Evolutionary conservation across 2,113 vertebrate species (phyloP).

Genomic region (Parus major): DNA sequence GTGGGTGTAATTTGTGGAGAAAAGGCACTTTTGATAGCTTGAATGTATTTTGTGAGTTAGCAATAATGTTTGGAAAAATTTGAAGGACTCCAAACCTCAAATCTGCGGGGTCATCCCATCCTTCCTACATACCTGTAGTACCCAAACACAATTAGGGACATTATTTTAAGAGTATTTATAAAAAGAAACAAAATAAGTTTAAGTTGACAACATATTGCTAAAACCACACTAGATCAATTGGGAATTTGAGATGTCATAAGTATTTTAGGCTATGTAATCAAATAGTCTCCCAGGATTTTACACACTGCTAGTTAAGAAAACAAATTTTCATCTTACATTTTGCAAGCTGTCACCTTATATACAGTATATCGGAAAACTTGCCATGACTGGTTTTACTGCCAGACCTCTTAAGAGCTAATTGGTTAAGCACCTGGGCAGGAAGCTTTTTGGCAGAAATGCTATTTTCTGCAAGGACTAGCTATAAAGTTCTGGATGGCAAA

Average conservation of each 20-base stretch:
- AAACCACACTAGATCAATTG: conserved; percentile 52
- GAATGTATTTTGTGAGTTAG: not conserved
- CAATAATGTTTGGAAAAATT: conserved; percentile 24
- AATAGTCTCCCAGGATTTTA: conserved; percentile 75
- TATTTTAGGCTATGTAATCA: conserved; percentile 65
- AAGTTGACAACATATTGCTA: conserved; percentile 57
- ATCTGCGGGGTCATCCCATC: not conserved
- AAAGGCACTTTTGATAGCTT: not conserved
- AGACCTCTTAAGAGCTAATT: conserved; percentile 79
- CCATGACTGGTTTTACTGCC: conserved; percentile 74
- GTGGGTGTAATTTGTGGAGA: not conserved
- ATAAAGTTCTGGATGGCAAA: conserved; percentile 81
- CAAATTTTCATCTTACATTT: conserved; percentile 81
- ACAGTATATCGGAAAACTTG: conserved; percentile 74
- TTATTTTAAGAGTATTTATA: conserved; percentile 29
- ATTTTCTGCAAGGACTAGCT: conserved; percentile 76
- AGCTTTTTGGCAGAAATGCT: conserved; percentile 78
- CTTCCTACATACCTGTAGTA: not conserved
- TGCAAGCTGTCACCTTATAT: conserved; percentile 78
- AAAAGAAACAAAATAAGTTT: conserved; percentile 38
- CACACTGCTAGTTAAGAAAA: conserved; percentile 78
- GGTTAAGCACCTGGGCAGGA: conserved; percentile 84
- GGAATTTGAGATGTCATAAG: conserved; percentile 67
- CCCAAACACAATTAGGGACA: conserved; percentile 25
- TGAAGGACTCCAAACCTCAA: not conserved